phyloP scores from a whole-genome alignment of 2,888 invertebrate species.

The Craniophora ligustri region DNA sequence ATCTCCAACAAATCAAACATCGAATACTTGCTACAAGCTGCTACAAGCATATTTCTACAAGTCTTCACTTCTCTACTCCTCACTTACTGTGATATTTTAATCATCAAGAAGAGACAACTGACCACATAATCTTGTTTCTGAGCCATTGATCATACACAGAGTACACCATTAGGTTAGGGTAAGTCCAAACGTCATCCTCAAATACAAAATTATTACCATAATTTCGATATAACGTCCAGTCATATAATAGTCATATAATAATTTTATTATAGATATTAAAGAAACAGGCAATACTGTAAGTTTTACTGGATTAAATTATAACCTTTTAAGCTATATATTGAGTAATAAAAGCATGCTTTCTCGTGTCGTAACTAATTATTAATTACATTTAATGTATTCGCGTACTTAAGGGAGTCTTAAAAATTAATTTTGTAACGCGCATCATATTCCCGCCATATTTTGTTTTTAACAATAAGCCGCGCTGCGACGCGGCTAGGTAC shows the following conservation, averaged over 20 bases:
- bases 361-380: conserved; percentile 31
- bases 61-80: no score
- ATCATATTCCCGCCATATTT: no score
- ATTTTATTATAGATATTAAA: conserved; percentile 39
- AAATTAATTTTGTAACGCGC: no score
- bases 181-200: conserved; percentile 1
- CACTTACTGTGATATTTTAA: no score
- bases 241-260: conserved; percentile 24
- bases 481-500: no score
- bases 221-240: conserved; percentile 12
- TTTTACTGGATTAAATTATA: conserved; percentile 27
- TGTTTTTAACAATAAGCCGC: no score
- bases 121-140: conserved; percentile 1
- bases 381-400: not conserved
- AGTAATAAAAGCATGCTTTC: conserved; percentile 21
- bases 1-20: no score
- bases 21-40: no score
- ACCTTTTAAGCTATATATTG: conserved; percentile 7
- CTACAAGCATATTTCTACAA: no score
- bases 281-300: conserved; percentile 5
- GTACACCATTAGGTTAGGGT: no score
- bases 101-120: no score
- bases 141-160: not conserved
- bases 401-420: conserved; percentile 9
- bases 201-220: not conserved